phyloP scores from a whole-genome alignment of 2,888 invertebrate species.

The Sarcophaga carnaria region DNA sequence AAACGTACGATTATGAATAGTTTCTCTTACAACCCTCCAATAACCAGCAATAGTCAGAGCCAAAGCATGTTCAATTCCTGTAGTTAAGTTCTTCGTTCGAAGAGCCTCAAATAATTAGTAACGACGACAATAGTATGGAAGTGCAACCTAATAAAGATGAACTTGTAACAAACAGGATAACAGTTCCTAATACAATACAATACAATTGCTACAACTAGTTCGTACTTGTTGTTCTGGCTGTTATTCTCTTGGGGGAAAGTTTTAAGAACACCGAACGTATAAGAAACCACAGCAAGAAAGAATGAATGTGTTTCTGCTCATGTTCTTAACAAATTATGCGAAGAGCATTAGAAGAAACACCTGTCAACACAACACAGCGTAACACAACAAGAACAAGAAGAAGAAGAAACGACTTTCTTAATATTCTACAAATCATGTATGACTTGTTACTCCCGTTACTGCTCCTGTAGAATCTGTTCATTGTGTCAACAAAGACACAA shows the following conservation, averaged over 20 bases:
- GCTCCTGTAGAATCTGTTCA: not conserved
- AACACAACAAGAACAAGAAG: no score
- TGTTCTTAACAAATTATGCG: conserved; percentile 62
- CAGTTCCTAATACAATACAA: not conserved
- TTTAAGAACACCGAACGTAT: conserved; percentile 9
- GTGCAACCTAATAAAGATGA: no score
- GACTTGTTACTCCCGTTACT: not conserved
- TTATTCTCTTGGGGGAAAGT: not conserved
- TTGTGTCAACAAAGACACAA: not conserved
- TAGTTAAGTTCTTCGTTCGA: no score
- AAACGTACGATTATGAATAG: no score
- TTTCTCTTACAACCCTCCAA: no score
- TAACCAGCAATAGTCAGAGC: no score
- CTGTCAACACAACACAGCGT: not conserved
- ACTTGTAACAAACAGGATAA: no score
- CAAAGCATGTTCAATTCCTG: no score
- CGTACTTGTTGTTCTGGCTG: not conserved
- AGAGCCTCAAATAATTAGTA: no score
- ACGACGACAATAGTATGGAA: no score
- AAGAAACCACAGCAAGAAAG: not conserved
- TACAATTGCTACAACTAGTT: not conserved
- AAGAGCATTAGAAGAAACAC: conserved; percentile 39
- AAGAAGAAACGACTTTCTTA: no score
- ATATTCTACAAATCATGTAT: no score
- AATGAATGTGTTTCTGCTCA: not conserved